Conservation (phyloP, 1,140 invertebrate genomes). For the Neodiprion fabricii region DNA sequence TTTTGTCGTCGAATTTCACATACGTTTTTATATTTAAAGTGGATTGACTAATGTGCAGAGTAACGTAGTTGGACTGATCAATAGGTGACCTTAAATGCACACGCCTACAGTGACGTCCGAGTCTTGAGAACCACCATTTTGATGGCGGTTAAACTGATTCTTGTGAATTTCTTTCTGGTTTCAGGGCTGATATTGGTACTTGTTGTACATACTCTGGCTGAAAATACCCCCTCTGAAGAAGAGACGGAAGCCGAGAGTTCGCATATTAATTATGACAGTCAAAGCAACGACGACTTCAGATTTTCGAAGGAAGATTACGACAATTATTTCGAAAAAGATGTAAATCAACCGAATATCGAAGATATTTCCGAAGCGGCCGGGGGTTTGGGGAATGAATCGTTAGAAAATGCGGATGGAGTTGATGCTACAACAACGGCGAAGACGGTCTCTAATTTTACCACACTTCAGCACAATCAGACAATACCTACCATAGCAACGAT, state of each 20-base stretch:
- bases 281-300: neutral
- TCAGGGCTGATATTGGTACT: neutral
- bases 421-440: neutral
- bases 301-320: too few species aligned
- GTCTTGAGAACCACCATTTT: too few species aligned
- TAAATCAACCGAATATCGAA: neutral
- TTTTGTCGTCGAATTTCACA: too few species aligned
- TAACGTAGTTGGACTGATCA: too few species aligned
- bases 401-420: neutral
- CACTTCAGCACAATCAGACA: neutral
- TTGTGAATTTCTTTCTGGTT: neutral
- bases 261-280: neutral
- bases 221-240: neutral
- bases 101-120: too few species aligned
- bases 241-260: neutral
- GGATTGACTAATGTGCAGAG: too few species aligned
- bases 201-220: neutral
- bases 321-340: neutral
- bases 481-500: neutral
- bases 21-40: too few species aligned
- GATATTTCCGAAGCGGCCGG: neutral
- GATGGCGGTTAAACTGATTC: too few species aligned
- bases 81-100: too few species aligned
- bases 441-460: neutral
- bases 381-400: neutral